Evolutionary conservation across 2,888 invertebrate species (phyloP).

Genomic region (Galerucella pusilla): DNA sequence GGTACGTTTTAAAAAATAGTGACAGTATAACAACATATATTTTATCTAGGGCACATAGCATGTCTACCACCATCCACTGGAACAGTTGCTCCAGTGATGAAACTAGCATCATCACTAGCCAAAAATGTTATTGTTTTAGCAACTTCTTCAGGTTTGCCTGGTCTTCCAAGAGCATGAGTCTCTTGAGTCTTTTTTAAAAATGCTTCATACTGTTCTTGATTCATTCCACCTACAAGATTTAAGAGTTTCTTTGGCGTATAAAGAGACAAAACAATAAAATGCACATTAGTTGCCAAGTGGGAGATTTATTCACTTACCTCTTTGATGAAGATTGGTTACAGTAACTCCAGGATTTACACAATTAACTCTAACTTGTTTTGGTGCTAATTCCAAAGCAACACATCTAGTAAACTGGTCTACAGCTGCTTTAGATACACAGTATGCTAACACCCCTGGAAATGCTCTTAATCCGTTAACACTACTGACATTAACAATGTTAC

Average conservation of each 20-base stretch:
- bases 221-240: constrained; percentile 74
- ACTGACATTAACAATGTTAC: constrained; percentile 93
- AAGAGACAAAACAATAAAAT: neutral
- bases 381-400: constrained; percentile 86
- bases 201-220: constrained; percentile 80
- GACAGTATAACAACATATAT: neutral
- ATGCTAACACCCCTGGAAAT: constrained; percentile 90
- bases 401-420: constrained; percentile 96
- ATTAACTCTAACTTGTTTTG: constrained; percentile 88
- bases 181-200: constrained; percentile 87
- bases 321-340: constrained; percentile 86
- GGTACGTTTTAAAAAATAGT: neutral
- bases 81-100: constrained; percentile 89
- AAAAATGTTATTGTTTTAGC: constrained; percentile 92
- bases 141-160: constrained; percentile 86
- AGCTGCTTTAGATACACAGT: constrained; percentile 93
- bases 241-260: neutral
- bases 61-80: constrained; percentile 96
- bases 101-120: constrained; percentile 88
- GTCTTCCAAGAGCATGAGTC: constrained; percentile 92
- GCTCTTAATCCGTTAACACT: constrained; percentile 93
- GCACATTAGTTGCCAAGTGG: neutral
- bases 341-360: constrained; percentile 95
- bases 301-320: constrained; percentile 61
- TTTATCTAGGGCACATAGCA: constrained; percentile 91